Evolutionary conservation across 92 coral and sea anemone genomes (phyloP), one percentile per base, ranked within the genome.

Genomic region (Actinostola sp.): DNA sequence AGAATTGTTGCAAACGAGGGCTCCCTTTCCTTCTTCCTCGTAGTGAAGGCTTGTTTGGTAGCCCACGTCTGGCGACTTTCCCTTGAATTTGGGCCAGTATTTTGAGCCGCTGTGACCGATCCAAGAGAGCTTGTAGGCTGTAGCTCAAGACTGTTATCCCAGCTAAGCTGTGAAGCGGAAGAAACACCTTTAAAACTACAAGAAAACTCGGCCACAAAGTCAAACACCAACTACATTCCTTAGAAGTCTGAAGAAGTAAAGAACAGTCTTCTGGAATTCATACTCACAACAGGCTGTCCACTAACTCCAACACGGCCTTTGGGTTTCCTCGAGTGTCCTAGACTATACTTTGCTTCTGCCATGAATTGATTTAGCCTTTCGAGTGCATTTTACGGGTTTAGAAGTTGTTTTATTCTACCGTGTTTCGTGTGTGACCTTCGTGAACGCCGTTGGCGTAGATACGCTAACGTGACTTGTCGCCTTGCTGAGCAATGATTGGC

Each of bases 281-380:
- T 57, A 61, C 92, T 83, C 24, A 90, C 96, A 78, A 90, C 80
- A n/a, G 92, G 89, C 24, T 90, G 92, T 24, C 92, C 92, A 35
- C 92, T 88, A 12, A 88, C 89, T 25, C 96, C 84, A 45, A 90
- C 70, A 26, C 56, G 34, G 44, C 81, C 81, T 71, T 75, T 90
- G 15, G 82, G 85, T 65, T 90, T 90, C 74, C 96, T 78, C 32
- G 92, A 79, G 60, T 64, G 88, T 49, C 86, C 92, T 26, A 84
- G 67, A 62, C 54, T 79, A 34, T 83, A 83, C 70, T 73, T 90
- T 43, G 66, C 33, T 20, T 87, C 92, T 60, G 96, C 57, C 96
- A 90, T 90, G 19, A 70, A 33, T 25, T 31, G 5, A 17, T 63
- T 28, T 50, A 50, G 15, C 14, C 13, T 45, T 50, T 20, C 38